Evolutionary conservation across 2,888 invertebrate species (phyloP).

Genomic region (Drosophila paramelanica): DNA sequence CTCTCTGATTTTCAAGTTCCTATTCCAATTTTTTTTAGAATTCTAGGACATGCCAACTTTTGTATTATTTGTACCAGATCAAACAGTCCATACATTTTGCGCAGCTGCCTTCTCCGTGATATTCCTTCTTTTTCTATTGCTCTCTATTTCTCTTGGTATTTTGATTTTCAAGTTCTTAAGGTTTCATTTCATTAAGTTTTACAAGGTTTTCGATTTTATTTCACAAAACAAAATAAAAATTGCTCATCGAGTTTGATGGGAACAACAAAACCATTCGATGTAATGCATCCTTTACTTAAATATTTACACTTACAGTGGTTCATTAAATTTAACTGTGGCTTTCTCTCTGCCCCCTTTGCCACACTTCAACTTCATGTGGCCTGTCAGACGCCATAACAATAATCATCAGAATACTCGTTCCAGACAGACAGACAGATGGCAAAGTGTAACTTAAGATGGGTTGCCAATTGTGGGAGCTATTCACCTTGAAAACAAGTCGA

Average conservation of each 20-base stretch:
- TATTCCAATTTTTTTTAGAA: too few relatives aligned
- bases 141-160: slow-evolving; percentile 1
- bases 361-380: not conserved
- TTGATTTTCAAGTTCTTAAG: slow-evolving; percentile 25
- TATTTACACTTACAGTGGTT: slow-evolving; percentile 39
- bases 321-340: slow-evolving; percentile 32
- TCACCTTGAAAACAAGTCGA: not conserved
- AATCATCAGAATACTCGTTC: slow-evolving; percentile 18
- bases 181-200: slow-evolving; percentile 69
- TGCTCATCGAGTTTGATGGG: slow-evolving; percentile 13
- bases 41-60: too few relatives aligned
- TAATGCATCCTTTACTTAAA: slow-evolving; percentile 35
- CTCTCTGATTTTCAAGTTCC: too few relatives aligned
- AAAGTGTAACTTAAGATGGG: slow-evolving; percentile 16
- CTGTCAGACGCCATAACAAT: slow-evolving; percentile 51
- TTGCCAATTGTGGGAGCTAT: slow-evolving; percentile 24
- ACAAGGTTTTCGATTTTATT: slow-evolving; percentile 53
- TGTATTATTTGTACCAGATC: too few relatives aligned
- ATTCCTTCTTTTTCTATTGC: not conserved
- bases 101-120: not conserved
- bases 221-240: slow-evolving; percentile 2
- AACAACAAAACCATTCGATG: slow-evolving; percentile 24
- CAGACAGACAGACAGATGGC: slow-evolving; percentile 15
- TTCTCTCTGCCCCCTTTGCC: not conserved
- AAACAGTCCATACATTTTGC: too few relatives aligned